Evolutionary conservation across 2,888 invertebrate species (phyloP), one percentile per base, ranked within the genome.

Genomic region (Myathropa florea): DNA sequence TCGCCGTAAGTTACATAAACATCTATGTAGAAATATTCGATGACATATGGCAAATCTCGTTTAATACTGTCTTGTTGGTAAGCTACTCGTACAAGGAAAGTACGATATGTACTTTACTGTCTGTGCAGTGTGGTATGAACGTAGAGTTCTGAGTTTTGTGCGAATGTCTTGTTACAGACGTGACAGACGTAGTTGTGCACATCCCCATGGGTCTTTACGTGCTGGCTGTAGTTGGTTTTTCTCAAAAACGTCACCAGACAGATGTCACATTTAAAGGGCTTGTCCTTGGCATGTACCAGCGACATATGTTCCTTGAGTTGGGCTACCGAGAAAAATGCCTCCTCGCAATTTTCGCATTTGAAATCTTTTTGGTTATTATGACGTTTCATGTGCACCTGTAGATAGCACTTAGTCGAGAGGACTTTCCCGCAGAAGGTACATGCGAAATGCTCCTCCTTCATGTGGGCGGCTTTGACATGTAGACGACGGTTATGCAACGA

Each of bases 221-320:
- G 92, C 39, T 91, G 90, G n/a, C 89, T 90, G 64, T 89, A 90
- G 64, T 90, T 91, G 60, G 90, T 90, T 70, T 89, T 90, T 14
- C 90, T 89, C 36, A 89, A 79, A 70, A 91, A 92, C 1, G 89
- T 75, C 0, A 90, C 83, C 2, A 81, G 72, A 28, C 91, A 92
- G 4, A 89, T 39, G 2, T 89, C 53, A 57, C 92, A 92, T 14
- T 88, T 86, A 12, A 87, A 90, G 0, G 90, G 89, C 26, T 90
- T 90, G 4, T 88, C 70, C 14, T 68, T 83, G 3, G 88, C 88
- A 80, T 91, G 92, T 14, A 89, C 83, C 26, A 53, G 53, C 14
- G 90, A 88, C 85, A 89, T 89, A 78, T 91, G 92, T 55, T 90
- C 90, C 39, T 91, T 91, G 12, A 91, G 88, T 67, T 90, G 90